These are phyloP conservation scores for Synergus umbraculus DNA, from an alignment of 2,888 invertebrate species.

Conservation along the genomic window DNA sequence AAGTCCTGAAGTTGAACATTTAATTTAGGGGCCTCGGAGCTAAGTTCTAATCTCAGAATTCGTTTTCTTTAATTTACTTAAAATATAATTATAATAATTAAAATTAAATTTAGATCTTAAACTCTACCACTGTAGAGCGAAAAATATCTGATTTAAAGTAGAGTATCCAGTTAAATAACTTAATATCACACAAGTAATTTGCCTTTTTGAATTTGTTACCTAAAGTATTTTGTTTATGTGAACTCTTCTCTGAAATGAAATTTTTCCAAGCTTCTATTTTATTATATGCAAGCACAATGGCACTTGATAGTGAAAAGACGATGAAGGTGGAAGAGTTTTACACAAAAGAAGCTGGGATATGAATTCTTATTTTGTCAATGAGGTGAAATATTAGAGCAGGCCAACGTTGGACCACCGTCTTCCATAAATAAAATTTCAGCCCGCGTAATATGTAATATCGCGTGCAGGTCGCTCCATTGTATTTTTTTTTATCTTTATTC, in stretches of 20 bases:
- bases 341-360: slow-evolving; percentile 61
- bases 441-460: slow-evolving; percentile 70
- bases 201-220: too few species aligned
- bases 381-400: slow-evolving; percentile 71
- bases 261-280: slow-evolving; percentile 6
- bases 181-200: too few species aligned
- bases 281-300: slow-evolving; percentile 9
- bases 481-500: slow-evolving; percentile 66
- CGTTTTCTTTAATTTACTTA: too few species aligned
- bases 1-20: background rate
- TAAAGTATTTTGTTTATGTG: background rate
- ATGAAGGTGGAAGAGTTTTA: slow-evolving; percentile 43
- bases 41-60: too few species aligned
- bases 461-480: slow-evolving; percentile 62
- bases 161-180: too few species aligned
- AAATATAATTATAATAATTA: too few species aligned
- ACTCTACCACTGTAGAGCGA: too few species aligned
- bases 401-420: slow-evolving; percentile 49
- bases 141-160: too few species aligned
- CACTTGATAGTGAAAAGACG: slow-evolving; percentile 22
- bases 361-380: slow-evolving; percentile 73
- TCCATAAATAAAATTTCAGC: slow-evolving; percentile 69
- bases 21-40: too few species aligned
- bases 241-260: background rate
- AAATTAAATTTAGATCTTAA: too few species aligned